phyloP scores from a whole-genome alignment of 2,113 vertebrate genomes.

The Mustela nigripes region DNA sequence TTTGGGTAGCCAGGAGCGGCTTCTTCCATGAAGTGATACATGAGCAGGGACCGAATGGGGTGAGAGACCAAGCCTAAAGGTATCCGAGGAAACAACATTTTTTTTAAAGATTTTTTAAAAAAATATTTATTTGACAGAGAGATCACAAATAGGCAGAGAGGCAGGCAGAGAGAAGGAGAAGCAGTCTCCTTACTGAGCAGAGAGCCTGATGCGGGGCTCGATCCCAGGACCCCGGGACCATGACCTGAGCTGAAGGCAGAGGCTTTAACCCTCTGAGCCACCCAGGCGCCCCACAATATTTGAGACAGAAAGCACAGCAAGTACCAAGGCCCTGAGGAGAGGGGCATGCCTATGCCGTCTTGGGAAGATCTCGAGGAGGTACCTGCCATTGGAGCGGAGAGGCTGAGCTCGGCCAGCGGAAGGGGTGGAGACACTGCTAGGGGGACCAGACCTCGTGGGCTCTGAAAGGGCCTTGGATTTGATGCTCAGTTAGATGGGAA shows the following conservation, averaged over 20 bases:
- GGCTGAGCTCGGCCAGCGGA: rapidly evolving
- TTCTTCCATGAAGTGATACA: background rate
- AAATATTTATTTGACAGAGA: no score
- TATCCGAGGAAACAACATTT: background rate
- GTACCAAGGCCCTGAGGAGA: background rate
- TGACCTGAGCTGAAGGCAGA: no score
- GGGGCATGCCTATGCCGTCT: background rate
- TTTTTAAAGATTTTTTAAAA: no score
- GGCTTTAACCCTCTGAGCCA: no score
- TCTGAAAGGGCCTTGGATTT: background rate
- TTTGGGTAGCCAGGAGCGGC: background rate
- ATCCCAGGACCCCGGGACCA: no score
- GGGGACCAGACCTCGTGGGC: background rate
- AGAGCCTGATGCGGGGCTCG: no score
- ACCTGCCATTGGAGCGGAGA: background rate
- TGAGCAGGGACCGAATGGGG: background rate
- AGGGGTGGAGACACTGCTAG: background rate
- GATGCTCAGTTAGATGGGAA: conserved; percentile 38
- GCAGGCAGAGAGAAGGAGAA: no score
- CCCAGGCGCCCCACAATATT: background rate
- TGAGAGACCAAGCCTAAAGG: background rate
- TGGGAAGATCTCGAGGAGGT: background rate
- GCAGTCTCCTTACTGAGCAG: no score
- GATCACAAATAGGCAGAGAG: no score
- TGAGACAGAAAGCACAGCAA: background rate